Evolutionary conservation across 2,797 vertebrate species (phyloP), one percentile per base, ranked within the genome.

Genomic region (Aeoliscus strigatus): DNA sequence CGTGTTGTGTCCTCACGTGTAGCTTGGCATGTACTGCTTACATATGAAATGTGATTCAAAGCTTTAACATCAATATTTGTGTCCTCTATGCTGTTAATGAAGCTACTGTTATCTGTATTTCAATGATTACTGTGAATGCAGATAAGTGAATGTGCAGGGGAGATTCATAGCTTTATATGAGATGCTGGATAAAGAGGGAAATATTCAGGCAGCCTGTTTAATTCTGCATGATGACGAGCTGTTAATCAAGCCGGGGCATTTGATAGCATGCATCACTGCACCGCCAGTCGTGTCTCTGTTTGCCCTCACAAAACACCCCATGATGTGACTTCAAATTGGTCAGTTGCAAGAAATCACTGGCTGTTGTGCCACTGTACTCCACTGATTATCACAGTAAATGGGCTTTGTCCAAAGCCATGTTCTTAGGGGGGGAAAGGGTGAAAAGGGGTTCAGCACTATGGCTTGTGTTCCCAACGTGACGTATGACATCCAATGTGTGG

Each of bases 181-280:
- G 37, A 64, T 49, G 58, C 58, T 48, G 11, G 64, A 39, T 55
- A 63, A 38, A 61, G 57, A 41, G 57, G 48, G 57, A 62, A 64
- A 60, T 55, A 44, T 79, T 81, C 69, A 70, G 61, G 42, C 51
- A 53, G 52, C 56, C 58, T 67, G 66, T 75, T 80, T 78, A 76
- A 79, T 74, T 78, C 72, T 77, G 77, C 67, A 75, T 79, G 79
- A 74, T 76, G 79, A 83, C 77, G 64, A 78, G 79, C 59, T 35
- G 75, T 75, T 83, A 83, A 81, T 82, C 73, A 77, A 73, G 67
- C 70, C 64, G 40, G 71, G 73, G 67, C 69, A 56, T 79, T 74
- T 78, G 77, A 84, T 77, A 80, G 74, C 78, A 81, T 71, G 79
- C 69, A 76, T 73, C 75, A 75, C 74, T 83, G 79, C 81, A 73